These are phyloP conservation scores for Sebastes jordani DNA, from an alignment of 2,797 vertebrate species.

Conservation along the genomic window DNA sequence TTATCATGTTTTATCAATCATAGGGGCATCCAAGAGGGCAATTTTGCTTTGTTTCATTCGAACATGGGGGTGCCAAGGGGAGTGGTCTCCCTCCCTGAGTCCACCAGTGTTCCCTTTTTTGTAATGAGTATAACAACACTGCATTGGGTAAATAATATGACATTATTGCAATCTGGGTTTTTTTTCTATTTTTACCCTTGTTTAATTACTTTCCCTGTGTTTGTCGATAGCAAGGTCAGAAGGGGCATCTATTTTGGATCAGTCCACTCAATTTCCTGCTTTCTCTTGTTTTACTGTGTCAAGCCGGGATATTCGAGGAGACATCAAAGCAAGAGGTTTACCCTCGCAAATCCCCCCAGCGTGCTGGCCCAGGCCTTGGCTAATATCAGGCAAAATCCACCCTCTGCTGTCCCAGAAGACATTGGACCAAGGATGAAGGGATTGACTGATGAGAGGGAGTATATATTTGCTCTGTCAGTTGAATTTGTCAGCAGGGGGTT, in stretches of 20 bases:
- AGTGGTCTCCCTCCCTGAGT: too few relatives aligned
- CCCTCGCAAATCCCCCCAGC: slow-evolving; percentile 60
- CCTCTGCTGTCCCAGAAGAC: slow-evolving; percentile 66
- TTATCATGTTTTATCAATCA: too few relatives aligned
- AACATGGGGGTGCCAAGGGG: too few relatives aligned
- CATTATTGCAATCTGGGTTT: neutral
- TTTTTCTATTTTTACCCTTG: neutral
- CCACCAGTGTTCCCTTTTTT: neutral
- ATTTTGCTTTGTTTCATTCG: too few relatives aligned
- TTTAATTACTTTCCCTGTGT: slow-evolving; percentile 15
- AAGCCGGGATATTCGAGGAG: slow-evolving; percentile 56
- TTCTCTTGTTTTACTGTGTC: slow-evolving; percentile 58
- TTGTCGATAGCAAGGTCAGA: slow-evolving; percentile 44
- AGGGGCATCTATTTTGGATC: slow-evolving; percentile 37
- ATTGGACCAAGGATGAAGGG: slow-evolving; percentile 67
- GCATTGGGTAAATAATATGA: neutral
- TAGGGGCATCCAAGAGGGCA: too few relatives aligned
- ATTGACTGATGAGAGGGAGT: slow-evolving; percentile 70
- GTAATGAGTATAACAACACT: neutral
- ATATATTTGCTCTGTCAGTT: slow-evolving; percentile 71
- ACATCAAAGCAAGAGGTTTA: slow-evolving; percentile 72
- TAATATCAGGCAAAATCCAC: slow-evolving; percentile 71
- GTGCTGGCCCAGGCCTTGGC: slow-evolving; percentile 50
- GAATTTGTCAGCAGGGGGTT: slow-evolving; percentile 63
- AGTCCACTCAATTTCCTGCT: slow-evolving; percentile 49